phyloP scores from a whole-genome alignment of 2,113 vertebrate genomes.

The Gobio gobio region DNA sequence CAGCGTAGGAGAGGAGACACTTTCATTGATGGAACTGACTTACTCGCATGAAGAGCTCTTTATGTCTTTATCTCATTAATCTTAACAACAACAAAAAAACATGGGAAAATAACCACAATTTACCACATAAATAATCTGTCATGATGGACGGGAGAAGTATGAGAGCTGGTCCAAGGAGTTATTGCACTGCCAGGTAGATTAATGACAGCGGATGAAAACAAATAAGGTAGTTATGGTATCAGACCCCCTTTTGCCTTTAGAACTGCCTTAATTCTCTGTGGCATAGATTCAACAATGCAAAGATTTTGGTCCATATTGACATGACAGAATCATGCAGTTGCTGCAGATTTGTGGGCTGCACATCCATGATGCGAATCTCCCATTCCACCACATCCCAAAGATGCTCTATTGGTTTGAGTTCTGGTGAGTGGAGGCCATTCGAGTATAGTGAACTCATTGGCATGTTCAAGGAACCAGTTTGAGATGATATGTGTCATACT shows the following conservation, averaged over 20 bases:
- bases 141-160: not conserved
- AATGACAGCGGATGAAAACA: slow-evolving; percentile 15
- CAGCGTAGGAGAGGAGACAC: slow-evolving; percentile 36
- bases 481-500: too few species aligned
- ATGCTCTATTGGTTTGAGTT: too few species aligned
- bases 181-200: slow-evolving; percentile 28
- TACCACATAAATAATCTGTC: slow-evolving; percentile 14
- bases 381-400: too few species aligned
- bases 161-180: slow-evolving; percentile 7
- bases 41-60: slow-evolving; percentile 33
- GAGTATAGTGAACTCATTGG: too few species aligned
- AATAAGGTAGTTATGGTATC: slow-evolving; percentile 23
- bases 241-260: not conserved
- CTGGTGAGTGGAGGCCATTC: too few species aligned
- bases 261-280: too few species aligned
- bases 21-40: slow-evolving; percentile 31
- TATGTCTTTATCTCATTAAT: slow-evolving; percentile 43
- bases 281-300: too few species aligned
- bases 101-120: slow-evolving; percentile 12
- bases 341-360: too few species aligned
- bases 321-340: too few species aligned
- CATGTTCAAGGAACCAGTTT: too few species aligned
- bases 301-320: too few species aligned
- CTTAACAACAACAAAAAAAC: not conserved
- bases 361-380: too few species aligned